Evolutionary conservation across 2,888 invertebrate genomes (phyloP), one percentile per base, ranked within the genome.

Genomic region (Mesorhabditis sp.): DNA sequence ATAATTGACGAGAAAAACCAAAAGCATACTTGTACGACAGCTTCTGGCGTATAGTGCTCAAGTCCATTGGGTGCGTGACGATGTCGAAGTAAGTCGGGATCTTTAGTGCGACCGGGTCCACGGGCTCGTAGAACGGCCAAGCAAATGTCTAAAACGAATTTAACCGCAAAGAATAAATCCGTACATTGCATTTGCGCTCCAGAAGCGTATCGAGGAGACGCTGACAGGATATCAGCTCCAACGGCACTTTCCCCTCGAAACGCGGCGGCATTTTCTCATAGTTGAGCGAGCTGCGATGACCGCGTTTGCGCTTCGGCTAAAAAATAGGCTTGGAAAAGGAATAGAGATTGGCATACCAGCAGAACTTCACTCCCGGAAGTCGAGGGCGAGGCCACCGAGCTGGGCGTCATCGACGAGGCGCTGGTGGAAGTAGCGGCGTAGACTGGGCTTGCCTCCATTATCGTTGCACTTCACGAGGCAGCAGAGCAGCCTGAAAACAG

Each of bases 91-190:
- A 99, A 88, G 98, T 98, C 87, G 93, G 93, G 80, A 98, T 90
- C 67, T 93, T 93, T 74, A 98, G 89, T 82, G 93, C 90, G 85
- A 93, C 93, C 42, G 95, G 96, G 88, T 98, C 96, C 69, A 99
- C 98, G 62, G 98, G 98, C 88, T 96, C 95, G 88, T 96, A 95
- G 88, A 99, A 99, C 79, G 97, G 96, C 96, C 96, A 97, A 82
- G 95, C 95, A 88, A 96, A 77, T 7, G 41, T 65, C 73, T 77
- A 58, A 50, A 70, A 72, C 28, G 28, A 28, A 28, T 28, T 28
- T 28, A 28, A 28, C 28, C 28, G 2, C 28, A 28, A 28, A 28
- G 1, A 28, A 28, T 4, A 43, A 10, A 45, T 58, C 43, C 82
- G 82, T n/a, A 87, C 87, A 68, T 86, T 82, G 84, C 87, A 87